Base-by-base conservation (phyloP, 1,140 invertebrate genomes). In the Pogonomyrmex californicus region DNA sequence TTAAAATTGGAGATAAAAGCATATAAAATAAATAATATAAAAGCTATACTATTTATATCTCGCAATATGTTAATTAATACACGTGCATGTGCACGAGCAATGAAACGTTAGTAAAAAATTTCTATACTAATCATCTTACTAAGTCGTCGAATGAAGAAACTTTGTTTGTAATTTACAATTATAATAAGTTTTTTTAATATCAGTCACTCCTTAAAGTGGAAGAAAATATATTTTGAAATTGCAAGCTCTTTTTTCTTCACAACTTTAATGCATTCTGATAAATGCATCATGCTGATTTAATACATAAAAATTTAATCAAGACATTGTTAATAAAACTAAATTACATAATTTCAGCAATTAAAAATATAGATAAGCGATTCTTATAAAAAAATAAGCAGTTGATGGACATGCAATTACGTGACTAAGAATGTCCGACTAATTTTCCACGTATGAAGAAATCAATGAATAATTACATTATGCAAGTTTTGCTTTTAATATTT, bases 61-160 rank as follows among this genome's bases (percentile, higher is more conserved):
- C 23, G 6, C n/a, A 33, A 49, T 68, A 49, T 68, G 23, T 70
- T 49, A 68, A 49, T 70, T 70, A 9, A 33, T 70, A 68, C 5
- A 17, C n/a, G 2, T 56, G 23, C 14, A 56, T 56, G n/a, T 9
- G 9, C 6, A 14, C 41, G 41, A 65, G 7, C 17, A 2, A 10
- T 49, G 12, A 70, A 33, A 30, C 12, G 3, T 70, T 5, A 7
- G 33, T 49, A 49, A 36, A 23, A 58, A 62, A 30, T 4, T 62
- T 62, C 36, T 60, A 33, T 4, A 12, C 33, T 4, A 30, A 36
- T 36, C 1, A 9, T 30, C 23, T 36, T 4, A 17, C 17, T 36
- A 30, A 62, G 2, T 60, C 0, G 30, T 60, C 30, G 33, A 4
- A 1, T n/a, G 58, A 60, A 60, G 10, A 60, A 30, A 23, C 23